Evolutionary conservation across 2,797 vertebrate genomes (phyloP).

Genomic region (Coregonus sp.): DNA sequence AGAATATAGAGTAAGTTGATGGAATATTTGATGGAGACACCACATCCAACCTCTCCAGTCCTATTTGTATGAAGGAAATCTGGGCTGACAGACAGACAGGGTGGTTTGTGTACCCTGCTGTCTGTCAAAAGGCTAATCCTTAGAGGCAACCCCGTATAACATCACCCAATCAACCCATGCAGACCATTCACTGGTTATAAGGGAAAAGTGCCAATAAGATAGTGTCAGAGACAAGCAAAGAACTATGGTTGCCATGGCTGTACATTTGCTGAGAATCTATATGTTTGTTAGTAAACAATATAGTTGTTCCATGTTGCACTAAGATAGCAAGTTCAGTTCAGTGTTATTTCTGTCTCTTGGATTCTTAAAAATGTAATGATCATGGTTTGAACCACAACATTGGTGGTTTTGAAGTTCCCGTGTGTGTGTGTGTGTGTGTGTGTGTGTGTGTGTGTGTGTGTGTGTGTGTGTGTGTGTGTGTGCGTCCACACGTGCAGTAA

Average conservation of each 20-base stretch:
- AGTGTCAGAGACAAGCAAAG: background rate
- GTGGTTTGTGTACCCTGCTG: slow-evolving; percentile 8
- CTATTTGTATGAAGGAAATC: slow-evolving; percentile 11
- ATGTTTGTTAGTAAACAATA: background rate
- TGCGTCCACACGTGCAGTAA: slow-evolving; percentile 11
- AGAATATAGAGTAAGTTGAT: slow-evolving; percentile 23
- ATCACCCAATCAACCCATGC: background rate
- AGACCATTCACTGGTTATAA: background rate
- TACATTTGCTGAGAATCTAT: background rate
- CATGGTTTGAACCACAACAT: background rate
- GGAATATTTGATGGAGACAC: slow-evolving; percentile 16
- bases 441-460: slow-evolving; percentile 5
- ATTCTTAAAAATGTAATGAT: too few species aligned
- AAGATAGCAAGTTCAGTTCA: background rate
- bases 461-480: background rate
- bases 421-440: slow-evolving; percentile 8
- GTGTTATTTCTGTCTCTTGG: background rate
- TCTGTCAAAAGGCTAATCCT: slow-evolving; percentile 17
- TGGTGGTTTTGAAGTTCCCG: background rate
- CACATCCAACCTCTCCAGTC: slow-evolving; percentile 7
- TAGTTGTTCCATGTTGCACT: background rate
- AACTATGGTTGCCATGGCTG: background rate
- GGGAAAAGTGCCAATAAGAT: background rate
- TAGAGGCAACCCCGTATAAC: slow-evolving; percentile 13
- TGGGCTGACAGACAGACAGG: slow-evolving; percentile 22